Percentiles rank a stretch among this genome's conserved stretches.
These are phyloP conservation scores for Mercenaria mercenaria DNA, from an alignment of 1,140 invertebrate species.

Conservation along the genomic window DNA sequence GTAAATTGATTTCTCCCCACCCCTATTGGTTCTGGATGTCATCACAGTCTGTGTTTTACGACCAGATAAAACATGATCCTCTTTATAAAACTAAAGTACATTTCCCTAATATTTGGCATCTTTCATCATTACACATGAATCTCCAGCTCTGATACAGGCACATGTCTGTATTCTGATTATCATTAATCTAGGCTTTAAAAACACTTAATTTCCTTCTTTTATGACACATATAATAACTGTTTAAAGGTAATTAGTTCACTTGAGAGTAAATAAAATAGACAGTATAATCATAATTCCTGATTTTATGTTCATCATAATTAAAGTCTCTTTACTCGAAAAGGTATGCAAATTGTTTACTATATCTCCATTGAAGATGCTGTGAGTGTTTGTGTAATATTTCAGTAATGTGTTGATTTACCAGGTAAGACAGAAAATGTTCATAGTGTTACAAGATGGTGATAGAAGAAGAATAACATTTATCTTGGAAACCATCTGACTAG, in stretches of 20 bases:
- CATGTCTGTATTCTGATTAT: not conserved
- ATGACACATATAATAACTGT: not conserved
- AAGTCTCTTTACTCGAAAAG: not conserved
- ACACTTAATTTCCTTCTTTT: not conserved
- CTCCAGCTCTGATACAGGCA: not conserved
- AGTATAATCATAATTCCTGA: not conserved
- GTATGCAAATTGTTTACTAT: conserved; percentile 25
- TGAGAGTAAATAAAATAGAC: conserved; percentile 4
- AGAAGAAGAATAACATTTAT: conserved; percentile 36
- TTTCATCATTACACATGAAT: not conserved
- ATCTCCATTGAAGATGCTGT: not conserved
- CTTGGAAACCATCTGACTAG: conserved; percentile 17
- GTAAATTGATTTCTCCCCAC: not conserved
- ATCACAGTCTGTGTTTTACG: conserved; percentile 1
- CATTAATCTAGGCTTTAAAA: not conserved
- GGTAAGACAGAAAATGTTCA: conserved; percentile 13
- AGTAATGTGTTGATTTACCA: conserved; percentile 16
- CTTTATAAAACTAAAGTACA: not conserved
- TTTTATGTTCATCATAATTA: conserved; percentile 4
- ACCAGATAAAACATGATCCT: not conserved
- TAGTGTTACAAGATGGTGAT: conserved; percentile 13
- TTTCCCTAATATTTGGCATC: no score
- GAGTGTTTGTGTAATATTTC: conserved; percentile 22
- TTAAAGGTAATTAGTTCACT: not conserved
- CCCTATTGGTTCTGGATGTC: not conserved